A percentile compares a stretch with the other conserved stretches of the same genome.
phyloP scores from a whole-genome alignment of 1,140 invertebrate species.

The Drosophila obscura region DNA sequence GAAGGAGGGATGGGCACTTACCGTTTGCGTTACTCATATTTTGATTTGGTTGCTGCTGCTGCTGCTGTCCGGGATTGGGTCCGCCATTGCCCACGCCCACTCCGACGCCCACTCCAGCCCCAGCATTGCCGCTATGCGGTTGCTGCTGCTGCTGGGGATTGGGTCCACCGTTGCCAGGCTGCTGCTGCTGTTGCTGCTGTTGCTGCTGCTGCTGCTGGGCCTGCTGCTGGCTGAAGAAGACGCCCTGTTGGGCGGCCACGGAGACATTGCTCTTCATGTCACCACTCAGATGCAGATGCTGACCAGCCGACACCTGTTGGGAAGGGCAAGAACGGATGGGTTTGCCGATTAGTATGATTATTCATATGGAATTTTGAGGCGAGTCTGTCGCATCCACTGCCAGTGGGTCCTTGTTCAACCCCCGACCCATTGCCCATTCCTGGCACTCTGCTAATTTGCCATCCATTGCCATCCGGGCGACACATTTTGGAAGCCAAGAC shows the following conservation, averaged over 20 bases:
- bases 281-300: conserved; percentile 90
- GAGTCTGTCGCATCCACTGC: not conserved
- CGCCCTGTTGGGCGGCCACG: conserved; percentile 90
- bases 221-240: conserved; percentile 89
- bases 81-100: conserved; percentile 51
- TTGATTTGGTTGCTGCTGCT: conserved; percentile 84
- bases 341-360: not conserved
- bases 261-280: conserved; percentile 88
- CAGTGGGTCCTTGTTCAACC: not conserved
- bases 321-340: not conserved
- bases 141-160: conserved; percentile 66
- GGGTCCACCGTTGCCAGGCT: conserved; percentile 49
- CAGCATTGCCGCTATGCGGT: conserved; percentile 55
- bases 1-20: conserved; percentile 20
- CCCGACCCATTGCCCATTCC: conserved; percentile 1
- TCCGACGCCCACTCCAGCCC: conserved; percentile 15
- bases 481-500: conserved; percentile 51
- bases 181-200: conserved; percentile 63
- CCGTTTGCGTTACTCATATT: conserved; percentile 81
- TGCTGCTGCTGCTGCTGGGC: conserved; percentile 74
- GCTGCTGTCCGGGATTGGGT: conserved; percentile 63
- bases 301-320: conserved; percentile 90
- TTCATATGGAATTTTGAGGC: not conserved
- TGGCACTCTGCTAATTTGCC: conserved; percentile 33
- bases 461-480: conserved; percentile 12